These are phyloP conservation scores for Oscheius onirici DNA, from an alignment of 2,888 invertebrate species.

Conservation along the genomic window DNA sequence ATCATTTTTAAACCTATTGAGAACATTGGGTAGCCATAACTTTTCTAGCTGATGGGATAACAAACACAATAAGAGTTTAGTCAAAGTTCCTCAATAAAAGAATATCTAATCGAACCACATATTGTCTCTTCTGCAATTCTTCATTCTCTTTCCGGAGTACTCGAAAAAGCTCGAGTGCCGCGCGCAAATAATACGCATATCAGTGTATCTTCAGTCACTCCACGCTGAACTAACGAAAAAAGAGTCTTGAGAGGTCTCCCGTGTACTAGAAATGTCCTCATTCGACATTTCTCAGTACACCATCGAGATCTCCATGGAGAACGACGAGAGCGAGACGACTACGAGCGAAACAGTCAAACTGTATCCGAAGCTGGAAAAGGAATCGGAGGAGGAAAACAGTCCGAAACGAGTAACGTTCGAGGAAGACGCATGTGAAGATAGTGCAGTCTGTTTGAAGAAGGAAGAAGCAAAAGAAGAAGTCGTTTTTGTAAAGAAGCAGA, in stretches of 20 bases:
- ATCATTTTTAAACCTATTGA: too few relatives aligned
- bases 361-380: background rate
- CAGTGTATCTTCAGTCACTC: constrained; percentile 32
- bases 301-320: constrained; percentile 35
- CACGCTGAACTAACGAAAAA: constrained; percentile 23
- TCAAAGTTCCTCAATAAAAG: too few relatives aligned
- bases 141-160: background rate
- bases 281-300: constrained; percentile 48
- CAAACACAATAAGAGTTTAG: too few relatives aligned
- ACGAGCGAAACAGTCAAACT: background rate
- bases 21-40: too few relatives aligned
- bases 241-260: background rate
- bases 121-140: background rate
- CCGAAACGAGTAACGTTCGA: too few relatives aligned
- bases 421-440: background rate
- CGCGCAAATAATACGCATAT: constrained; percentile 25
- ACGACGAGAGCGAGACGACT: background rate
- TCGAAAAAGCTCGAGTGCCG: constrained; percentile 1
- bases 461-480: background rate
- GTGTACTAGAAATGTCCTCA: constrained; percentile 32
- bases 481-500: too few relatives aligned
- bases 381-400: background rate
- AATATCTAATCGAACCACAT: too few relatives aligned
- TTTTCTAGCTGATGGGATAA: too few relatives aligned
- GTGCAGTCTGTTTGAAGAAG: background rate